Evolutionary conservation across 2,888 invertebrate genomes (phyloP).

Genomic region (Drosophila dives): DNA sequence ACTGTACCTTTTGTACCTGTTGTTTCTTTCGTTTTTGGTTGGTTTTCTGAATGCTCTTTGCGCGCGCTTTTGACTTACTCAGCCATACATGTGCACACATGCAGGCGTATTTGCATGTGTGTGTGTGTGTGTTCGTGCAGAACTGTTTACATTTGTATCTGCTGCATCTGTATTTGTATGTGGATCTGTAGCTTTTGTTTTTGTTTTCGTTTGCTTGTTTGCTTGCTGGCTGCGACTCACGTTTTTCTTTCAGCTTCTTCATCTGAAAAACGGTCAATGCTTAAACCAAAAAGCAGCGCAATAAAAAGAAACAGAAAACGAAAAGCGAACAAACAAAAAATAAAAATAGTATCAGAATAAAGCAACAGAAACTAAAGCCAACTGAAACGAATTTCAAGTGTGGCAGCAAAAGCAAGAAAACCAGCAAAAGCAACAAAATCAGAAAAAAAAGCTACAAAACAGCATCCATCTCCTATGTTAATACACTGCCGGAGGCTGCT

Average conservation of each 20-base stretch:
- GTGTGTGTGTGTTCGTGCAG: conserved; percentile 18
- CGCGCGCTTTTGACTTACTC: conserved; percentile 70
- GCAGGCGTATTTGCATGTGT: background rate
- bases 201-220: conserved; percentile 43
- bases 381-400: conserved; percentile 59
- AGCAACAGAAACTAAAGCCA: conserved; percentile 32
- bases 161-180: conserved; percentile 47
- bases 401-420: conserved; percentile 6
- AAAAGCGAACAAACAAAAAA: background rate
- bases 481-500: background rate
- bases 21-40: conserved; percentile 55
- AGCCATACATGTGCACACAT: conserved; percentile 6
- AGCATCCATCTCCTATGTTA: conserved; percentile 30
- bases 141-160: conserved; percentile 56
- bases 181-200: conserved; percentile 50
- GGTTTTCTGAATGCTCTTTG: conserved; percentile 71
- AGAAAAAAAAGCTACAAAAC: background rate
- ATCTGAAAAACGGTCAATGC: conserved; percentile 53
- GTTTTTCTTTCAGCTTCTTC: conserved; percentile 60
- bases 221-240: conserved; percentile 58
- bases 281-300: conserved; percentile 43
- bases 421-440: background rate
- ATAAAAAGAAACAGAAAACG: background rate
- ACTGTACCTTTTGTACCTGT: conserved; percentile 78
- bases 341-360: conserved; percentile 7